Base-by-base conservation (phyloP, 2,888 invertebrate genomes). In the Cantharis rufa region DNA sequence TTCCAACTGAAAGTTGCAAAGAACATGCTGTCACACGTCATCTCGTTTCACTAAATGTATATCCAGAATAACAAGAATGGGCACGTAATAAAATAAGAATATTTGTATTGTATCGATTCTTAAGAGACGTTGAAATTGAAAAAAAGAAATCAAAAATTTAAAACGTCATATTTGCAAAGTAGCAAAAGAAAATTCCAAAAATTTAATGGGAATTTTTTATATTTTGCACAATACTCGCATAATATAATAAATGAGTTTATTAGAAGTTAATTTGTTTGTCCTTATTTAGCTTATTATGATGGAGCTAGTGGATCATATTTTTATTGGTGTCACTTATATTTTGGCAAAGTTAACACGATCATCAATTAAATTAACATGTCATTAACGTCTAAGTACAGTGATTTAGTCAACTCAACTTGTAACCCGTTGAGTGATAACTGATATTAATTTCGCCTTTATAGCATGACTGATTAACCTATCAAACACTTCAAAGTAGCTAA, bases 11-110 rank as follows among this genome's bases (percentile, higher is more conserved):
- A 86, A 85, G 84, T 84, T 84, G 84, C 84, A 84, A 85, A 85
- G 83, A 85, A 84, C 84, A 85, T 82, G 83, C 84, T 86, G 86
- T 86, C 86, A 86, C 84, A 84, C 85, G 86, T 86, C 86, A 85
- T 81, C 84, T 85, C 83, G 82, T 85, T 84, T 85, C 83, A 85
- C 83, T 83, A 82, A 74, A 74, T 74, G 69, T 72, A 77, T 48
- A 48, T 75, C 74, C 71, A 74, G 63, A 69, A 71, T 77, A 77
- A 77, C 70, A 72, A 75, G 73, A 74, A 74, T 70, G 64, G 74
- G 70, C 74, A 74, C 70, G 69, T 70, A 74, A 69, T 69, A 76
- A 72, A 72, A 62, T 64, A 62, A 76, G 27, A 15, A 18, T 72
- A 62, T 64, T 21, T 64, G 48, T 48, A n/a, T 48, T 48, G 48